Conservation (phyloP, 2,113 vertebrate species). For the Pseudolaguvia tuberculata region DNA sequence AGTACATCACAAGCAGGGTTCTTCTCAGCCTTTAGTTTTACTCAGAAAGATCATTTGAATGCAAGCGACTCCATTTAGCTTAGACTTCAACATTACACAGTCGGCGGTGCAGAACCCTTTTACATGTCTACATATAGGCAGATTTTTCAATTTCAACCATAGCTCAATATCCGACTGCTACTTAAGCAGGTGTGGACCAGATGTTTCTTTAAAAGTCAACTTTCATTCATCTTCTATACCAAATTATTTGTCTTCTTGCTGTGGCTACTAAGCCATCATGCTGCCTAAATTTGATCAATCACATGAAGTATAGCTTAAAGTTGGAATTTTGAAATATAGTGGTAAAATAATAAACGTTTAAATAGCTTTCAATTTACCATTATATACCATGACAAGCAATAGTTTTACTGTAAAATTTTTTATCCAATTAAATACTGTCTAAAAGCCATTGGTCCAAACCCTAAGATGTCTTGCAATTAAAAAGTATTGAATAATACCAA, state of each 20-base stretch:
- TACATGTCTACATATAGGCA: not conserved
- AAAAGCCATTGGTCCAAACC: not conserved
- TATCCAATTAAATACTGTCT: not conserved
- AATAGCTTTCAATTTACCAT: not conserved
- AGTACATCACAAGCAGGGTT: conserved; percentile 36
- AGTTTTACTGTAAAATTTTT: not conserved
- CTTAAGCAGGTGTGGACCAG: conserved; percentile 2
- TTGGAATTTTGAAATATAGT: no score
- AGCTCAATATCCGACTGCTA: not conserved
- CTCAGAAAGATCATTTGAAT: conserved; percentile 26
- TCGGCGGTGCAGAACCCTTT: not conserved
- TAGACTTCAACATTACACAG: conserved; percentile 1
- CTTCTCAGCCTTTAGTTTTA: conserved; percentile 23
- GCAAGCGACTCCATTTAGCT: conserved; percentile 32
- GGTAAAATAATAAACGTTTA: no score
- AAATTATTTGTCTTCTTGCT: no score
- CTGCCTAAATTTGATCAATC: not conserved
- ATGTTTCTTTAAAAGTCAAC: not conserved
- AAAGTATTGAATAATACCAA: no score
- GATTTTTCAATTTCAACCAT: not conserved
- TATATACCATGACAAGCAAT: no score
- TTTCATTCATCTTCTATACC: no score
- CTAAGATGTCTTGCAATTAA: not conserved
- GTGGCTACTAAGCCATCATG: no score
- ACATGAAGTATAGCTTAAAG: not conserved